Percentiles rank a stretch among this genome's conserved stretches.
Evolutionary conservation across 2,888 invertebrate species (phyloP).

Genomic region (Scrobipalpa atriplicella): DNA sequence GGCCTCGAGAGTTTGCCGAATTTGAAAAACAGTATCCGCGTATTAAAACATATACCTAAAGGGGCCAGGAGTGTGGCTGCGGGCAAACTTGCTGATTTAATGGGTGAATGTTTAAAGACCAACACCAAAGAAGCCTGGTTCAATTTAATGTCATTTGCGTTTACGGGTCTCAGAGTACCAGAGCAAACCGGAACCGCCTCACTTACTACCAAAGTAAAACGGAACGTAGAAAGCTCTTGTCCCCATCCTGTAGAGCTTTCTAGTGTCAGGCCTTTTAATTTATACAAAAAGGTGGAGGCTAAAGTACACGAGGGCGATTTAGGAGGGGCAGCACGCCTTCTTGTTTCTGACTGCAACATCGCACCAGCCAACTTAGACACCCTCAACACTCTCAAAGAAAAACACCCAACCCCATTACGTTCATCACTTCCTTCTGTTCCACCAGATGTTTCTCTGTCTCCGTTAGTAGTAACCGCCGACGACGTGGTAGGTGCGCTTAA

Average conservation of each 20-base stretch:
- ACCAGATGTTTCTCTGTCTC: too few species aligned
- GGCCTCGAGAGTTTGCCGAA: neutral
- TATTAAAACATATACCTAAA: conserved; percentile 27
- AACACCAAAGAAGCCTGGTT: conserved; percentile 13
- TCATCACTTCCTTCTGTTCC: too few species aligned
- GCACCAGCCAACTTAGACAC: conserved; percentile 26
- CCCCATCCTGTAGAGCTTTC: neutral
- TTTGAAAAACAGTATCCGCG: conserved; percentile 19
- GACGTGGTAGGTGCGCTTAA: too few species aligned
- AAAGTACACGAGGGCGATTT: too few species aligned
- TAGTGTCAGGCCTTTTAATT: neutral
- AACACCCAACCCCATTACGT: conserved; percentile 32
- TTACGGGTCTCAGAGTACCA: neutral
- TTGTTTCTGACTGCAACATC: too few species aligned
- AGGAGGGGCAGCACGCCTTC: too few species aligned
- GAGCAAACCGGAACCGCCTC: neutral
- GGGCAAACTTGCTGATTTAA: conserved; percentile 16
- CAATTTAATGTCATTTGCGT: conserved; percentile 24
- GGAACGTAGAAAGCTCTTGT: conserved; percentile 9
- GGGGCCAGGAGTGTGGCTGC: conserved; percentile 30
- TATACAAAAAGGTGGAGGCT: too few species aligned
- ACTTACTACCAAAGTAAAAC: conserved; percentile 24
- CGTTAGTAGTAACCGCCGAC: too few species aligned
- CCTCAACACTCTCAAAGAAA: neutral
- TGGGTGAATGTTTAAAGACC: conserved; percentile 13